Evolutionary conservation across 2,888 invertebrate genomes (phyloP).

Genomic region (Mythimna vitellina): DNA sequence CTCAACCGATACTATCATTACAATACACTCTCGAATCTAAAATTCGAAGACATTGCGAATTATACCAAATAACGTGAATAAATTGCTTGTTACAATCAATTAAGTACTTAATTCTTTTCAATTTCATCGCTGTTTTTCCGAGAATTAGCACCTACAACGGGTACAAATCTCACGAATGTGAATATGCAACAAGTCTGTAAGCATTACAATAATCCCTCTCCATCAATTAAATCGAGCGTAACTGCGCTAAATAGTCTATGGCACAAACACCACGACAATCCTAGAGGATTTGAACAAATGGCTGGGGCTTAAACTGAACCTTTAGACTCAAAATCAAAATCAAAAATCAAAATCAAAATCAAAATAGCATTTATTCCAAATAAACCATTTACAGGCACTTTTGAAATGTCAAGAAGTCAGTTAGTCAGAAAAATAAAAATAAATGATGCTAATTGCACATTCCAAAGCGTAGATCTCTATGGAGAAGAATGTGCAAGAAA

Average conservation of each 20-base stretch:
- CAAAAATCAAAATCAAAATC: too few relatives aligned
- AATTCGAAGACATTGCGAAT: too few relatives aligned
- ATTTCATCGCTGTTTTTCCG: background rate
- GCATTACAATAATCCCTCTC: constrained; percentile 43
- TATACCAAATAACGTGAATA: background rate
- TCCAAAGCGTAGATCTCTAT: too few relatives aligned
- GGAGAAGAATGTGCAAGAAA: too few relatives aligned
- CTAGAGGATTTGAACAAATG: constrained; percentile 45
- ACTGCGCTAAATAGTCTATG: constrained; percentile 40
- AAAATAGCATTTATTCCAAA: too few relatives aligned
- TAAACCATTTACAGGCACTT: too few relatives aligned
- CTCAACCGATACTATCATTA: too few relatives aligned
- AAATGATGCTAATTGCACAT: too few relatives aligned
- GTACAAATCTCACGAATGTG: constrained; percentile 12
- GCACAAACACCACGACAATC: constrained; percentile 42
- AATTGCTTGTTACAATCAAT: background rate
- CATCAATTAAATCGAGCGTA: constrained; percentile 44
- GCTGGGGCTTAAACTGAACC: constrained; percentile 18
- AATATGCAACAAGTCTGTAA: constrained; percentile 54
- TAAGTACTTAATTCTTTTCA: background rate
- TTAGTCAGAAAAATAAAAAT: too few relatives aligned
- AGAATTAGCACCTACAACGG: constrained; percentile 1
- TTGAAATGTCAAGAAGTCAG: too few relatives aligned
- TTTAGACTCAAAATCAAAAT: too few relatives aligned
- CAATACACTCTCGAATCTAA: too few relatives aligned